A percentile compares a stretch with the other conserved stretches of the same genome.
Evolutionary conservation across 2,888 invertebrate genomes (phyloP).

Genomic region (Oscheius myriophilus): DNA sequence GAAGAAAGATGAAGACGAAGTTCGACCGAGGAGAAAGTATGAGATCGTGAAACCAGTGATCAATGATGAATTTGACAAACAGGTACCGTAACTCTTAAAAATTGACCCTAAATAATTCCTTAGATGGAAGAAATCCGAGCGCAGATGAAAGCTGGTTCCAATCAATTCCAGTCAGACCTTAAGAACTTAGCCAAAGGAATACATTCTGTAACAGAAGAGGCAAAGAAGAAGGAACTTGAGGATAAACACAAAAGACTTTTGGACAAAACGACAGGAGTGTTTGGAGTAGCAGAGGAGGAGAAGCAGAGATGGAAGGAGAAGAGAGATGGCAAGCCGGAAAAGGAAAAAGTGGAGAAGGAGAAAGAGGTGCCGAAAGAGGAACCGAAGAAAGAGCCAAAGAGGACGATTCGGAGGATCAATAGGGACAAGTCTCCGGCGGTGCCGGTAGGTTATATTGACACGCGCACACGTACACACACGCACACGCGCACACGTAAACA

Average conservation of each 20-base stretch:
- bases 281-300: slow-evolving; percentile 63
- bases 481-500: no score
- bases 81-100: slow-evolving; percentile 44
- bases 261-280: slow-evolving; percentile 42
- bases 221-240: slow-evolving; percentile 40
- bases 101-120: background rate
- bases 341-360: slow-evolving; percentile 46
- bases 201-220: slow-evolving; percentile 40
- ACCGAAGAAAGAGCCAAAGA: slow-evolving; percentile 33
- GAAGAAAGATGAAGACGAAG: slow-evolving; percentile 40
- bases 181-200: slow-evolving; percentile 51
- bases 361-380: slow-evolving; percentile 10
- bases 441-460: no score
- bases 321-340: slow-evolving; percentile 55
- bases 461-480: no score
- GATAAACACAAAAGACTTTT: slow-evolving; percentile 38
- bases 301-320: slow-evolving; percentile 58
- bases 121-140: slow-evolving; percentile 67
- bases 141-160: slow-evolving; percentile 64
- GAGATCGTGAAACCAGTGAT: slow-evolving; percentile 65
- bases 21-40: slow-evolving; percentile 53
- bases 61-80: slow-evolving; percentile 68
- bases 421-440: slow-evolving; percentile 21
- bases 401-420: slow-evolving; percentile 36
- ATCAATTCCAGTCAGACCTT: slow-evolving; percentile 56